Base-by-base conservation (phyloP, 2,888 invertebrate genomes). In the Tachina lurida region DNA sequence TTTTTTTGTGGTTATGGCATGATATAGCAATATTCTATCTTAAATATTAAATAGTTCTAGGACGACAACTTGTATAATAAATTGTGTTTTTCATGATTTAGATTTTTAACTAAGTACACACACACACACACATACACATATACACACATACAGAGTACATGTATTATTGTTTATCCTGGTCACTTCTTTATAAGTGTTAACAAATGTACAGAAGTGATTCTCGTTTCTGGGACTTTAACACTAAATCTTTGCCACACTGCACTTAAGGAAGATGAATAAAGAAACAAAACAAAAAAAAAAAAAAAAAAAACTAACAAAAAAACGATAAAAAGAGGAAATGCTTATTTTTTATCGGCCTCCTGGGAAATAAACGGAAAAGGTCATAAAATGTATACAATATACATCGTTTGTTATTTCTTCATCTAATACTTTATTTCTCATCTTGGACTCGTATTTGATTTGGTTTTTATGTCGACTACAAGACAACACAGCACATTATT, bases 341-440 rank as follows among this genome's bases (percentile, higher is more conserved):
- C 49, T 85, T 78, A 63, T 65, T 83, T 86, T 85, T 82, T 83
- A 86, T 86, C 75, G 78, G 75, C 52, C 85, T 79, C 82, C 43
- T 71, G 85, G 85, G 85, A 86, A 86, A 86, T 86, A 86, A 83
- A 82, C 52, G 75, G 85, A 83, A 86, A 82, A 83, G 74, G 78
- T 76, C 75, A 76, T 79, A 86, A 86, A 86, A 79, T 82, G 58
- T 78, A 78, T 70, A 78, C 74, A 70, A 19, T 60, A 52, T 70
- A 63, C 52, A 77, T 15, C 68, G 54, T 77, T 81, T 77, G 70
- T 58, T 77, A 43, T 71, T 63, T 70, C 70, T 47, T 70, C 58
- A 63, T 70, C 22, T 45, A 65, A 10, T 70, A 39, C 47, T 67
- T 68, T 58, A 73, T 73, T 60, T 83, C 77, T 77, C 65, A 73